These are phyloP conservation scores for Amblyopsis hoosieri DNA, from an alignment of 2,797 vertebrate genomes.

Conservation along the genomic window DNA sequence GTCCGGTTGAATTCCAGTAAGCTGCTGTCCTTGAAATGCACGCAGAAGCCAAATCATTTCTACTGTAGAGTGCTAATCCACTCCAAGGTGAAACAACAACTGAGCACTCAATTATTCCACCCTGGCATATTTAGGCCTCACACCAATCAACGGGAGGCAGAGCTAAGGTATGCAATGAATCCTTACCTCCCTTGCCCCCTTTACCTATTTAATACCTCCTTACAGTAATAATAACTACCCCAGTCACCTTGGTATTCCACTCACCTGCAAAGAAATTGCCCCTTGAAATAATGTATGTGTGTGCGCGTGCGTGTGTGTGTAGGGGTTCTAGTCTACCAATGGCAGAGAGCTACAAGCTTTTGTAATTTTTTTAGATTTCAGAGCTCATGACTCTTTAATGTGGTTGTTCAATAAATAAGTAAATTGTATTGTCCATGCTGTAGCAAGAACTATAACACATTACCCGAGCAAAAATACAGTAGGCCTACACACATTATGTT, in stretches of 20 bases:
- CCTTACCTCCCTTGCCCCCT: constrained; percentile 19
- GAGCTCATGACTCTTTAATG: constrained; percentile 71
- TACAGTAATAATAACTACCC: constrained; percentile 35
- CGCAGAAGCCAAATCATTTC: constrained; percentile 67
- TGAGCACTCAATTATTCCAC: constrained; percentile 70
- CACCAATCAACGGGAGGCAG: constrained; percentile 49
- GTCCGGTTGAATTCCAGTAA: constrained; percentile 57
- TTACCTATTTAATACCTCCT: constrained; percentile 48
- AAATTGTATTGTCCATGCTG: constrained; percentile 53
- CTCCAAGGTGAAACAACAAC: constrained; percentile 75
- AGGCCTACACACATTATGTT: constrained; percentile 43
- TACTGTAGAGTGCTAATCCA: constrained; percentile 48
- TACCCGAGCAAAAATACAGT: constrained; percentile 45
- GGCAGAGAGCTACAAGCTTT: constrained; percentile 61
- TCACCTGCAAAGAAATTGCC: constrained; percentile 28
- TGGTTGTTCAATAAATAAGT: constrained; percentile 68
- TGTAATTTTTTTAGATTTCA: constrained; percentile 51
- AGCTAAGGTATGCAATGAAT: constrained; percentile 40
- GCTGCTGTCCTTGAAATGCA: constrained; percentile 65
- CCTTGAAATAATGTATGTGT: constrained; percentile 16
- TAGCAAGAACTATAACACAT: constrained; percentile 54
- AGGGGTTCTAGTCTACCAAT: constrained; percentile 30
- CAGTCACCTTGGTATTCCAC: constrained; percentile 50
- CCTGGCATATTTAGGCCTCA: constrained; percentile 60
- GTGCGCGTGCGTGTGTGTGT: too few species aligned